Conservation (phyloP, 2,797 vertebrate genomes). For the Pangasius larnaudii region DNA sequence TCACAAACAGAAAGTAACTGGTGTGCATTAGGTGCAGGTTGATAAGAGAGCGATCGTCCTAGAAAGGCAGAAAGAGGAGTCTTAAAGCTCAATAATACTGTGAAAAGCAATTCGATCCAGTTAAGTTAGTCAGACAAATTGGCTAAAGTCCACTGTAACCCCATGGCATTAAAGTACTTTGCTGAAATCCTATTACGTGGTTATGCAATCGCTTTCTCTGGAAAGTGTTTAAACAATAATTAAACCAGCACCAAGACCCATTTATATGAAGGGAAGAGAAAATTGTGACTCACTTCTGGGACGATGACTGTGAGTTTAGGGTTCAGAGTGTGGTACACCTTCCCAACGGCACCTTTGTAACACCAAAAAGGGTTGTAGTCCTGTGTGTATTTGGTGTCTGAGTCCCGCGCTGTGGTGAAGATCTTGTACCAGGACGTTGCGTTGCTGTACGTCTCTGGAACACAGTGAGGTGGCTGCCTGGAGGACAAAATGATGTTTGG, state of each 20-base stretch:
- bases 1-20: slow-evolving; percentile 99
- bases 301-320: slow-evolving; percentile 96
- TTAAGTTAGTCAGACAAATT: background rate
- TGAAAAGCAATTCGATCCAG: background rate
- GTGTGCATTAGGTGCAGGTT: slow-evolving; percentile 99
- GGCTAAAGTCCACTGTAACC: background rate
- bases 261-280: background rate
- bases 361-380: slow-evolving; percentile 99
- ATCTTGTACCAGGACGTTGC: slow-evolving; percentile 98
- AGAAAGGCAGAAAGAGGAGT: slow-evolving; percentile 43
- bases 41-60: slow-evolving; percentile 98
- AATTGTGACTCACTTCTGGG: slow-evolving; percentile 87
- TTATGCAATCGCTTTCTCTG: background rate
- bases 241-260: background rate
- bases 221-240: background rate
- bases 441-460: slow-evolving; percentile 94
- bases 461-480: slow-evolving; percentile 94
- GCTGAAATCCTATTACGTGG: background rate
- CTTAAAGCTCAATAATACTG: background rate
- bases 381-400: slow-evolving; percentile 93
- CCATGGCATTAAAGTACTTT: background rate
- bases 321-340: slow-evolving; percentile 95
- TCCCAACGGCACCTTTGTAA: slow-evolving; percentile 97
- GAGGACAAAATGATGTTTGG: background rate
- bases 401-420: slow-evolving; percentile 93